Percentiles rank a stretch among this genome's conserved stretches.
phyloP scores from a whole-genome alignment of 2,797 vertebrate species.

The Sebastolobus alascanus region DNA sequence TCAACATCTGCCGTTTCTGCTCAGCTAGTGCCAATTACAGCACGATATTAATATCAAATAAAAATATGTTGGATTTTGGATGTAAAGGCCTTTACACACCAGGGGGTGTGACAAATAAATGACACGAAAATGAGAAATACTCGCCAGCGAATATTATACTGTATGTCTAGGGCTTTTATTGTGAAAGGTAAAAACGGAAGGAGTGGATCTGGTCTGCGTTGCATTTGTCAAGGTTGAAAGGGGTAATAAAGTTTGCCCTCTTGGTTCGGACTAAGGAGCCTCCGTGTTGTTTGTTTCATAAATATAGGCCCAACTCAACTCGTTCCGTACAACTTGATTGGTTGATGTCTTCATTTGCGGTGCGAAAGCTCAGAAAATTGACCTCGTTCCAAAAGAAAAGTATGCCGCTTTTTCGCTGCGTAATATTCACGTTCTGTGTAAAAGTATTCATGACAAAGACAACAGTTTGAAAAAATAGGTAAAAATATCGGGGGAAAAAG shows the following conservation, averaged over 20 bases:
- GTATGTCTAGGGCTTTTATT: not conserved
- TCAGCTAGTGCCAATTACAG: not conserved
- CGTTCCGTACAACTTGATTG: not conserved
- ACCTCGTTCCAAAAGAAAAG: too few species aligned
- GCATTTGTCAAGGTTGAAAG: not conserved
- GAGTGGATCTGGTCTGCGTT: not conserved
- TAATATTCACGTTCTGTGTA: too few species aligned
- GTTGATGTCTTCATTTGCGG: too few species aligned
- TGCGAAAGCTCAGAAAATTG: too few species aligned
- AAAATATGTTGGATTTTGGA: not conserved
- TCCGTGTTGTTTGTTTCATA: not conserved
- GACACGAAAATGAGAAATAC: not conserved
- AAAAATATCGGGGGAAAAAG: too few species aligned
- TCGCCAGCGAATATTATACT: not conserved
- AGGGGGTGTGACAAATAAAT: not conserved
- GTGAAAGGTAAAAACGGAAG: not conserved
- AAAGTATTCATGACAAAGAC: too few species aligned
- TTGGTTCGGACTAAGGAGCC: not conserved
- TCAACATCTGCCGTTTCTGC: constrained; percentile 1
- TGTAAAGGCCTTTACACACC: not conserved
- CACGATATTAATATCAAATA: not conserved
- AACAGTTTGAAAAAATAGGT: too few species aligned
- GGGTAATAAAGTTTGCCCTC: not conserved
- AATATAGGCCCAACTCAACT: not conserved
- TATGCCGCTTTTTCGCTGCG: too few species aligned